phyloP scores from a whole-genome alignment of 92 coral and sea anemone genomes.

The Parazoanthus swiftii region DNA sequence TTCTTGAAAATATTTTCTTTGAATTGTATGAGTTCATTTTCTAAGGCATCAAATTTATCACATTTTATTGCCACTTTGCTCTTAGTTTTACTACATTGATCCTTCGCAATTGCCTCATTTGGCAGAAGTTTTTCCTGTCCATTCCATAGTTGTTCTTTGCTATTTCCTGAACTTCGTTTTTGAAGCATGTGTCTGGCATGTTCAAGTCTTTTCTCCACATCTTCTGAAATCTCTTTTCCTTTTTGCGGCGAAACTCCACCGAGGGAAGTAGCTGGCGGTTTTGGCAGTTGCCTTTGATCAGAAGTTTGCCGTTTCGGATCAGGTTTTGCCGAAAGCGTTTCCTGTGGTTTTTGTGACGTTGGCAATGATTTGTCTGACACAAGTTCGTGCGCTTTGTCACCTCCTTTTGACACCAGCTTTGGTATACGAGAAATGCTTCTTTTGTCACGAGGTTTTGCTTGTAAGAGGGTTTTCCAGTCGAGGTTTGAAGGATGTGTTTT shows the following conservation, averaged over 20 bases:
- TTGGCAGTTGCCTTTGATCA: slow-evolving; percentile 28
- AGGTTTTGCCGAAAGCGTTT: not conserved
- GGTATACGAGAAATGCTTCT: slow-evolving; percentile 31
- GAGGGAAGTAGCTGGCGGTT: slow-evolving; percentile 28
- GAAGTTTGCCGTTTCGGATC: not conserved
- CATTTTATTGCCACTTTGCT: not conserved
- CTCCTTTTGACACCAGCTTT: not conserved
- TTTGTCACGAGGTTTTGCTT: slow-evolving; percentile 25
- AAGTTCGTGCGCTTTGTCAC: slow-evolving; percentile 2
- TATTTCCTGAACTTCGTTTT: slow-evolving; percentile 5
- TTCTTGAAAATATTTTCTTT: slow-evolving; percentile 16
- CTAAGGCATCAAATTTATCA: slow-evolving; percentile 11
- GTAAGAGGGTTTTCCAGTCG: slow-evolving; percentile 34
- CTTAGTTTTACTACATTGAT: not conserved
- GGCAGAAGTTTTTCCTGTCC: not conserved
- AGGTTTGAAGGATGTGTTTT: not conserved
- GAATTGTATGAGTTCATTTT: slow-evolving; percentile 13
- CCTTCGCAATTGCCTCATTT: not conserved
- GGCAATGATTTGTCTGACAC: not conserved
- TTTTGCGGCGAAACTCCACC: slow-evolving; percentile 9
- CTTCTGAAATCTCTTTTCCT: slow-evolving; percentile 37
- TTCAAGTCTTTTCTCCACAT: slow-evolving; percentile 32
- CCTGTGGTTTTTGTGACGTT: not conserved
- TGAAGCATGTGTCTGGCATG: slow-evolving; percentile 18
- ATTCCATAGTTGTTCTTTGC: not conserved